These are phyloP conservation scores for Carettochelys insculpta DNA, from an alignment of 2,113 vertebrate species.

Conservation along the genomic window DNA sequence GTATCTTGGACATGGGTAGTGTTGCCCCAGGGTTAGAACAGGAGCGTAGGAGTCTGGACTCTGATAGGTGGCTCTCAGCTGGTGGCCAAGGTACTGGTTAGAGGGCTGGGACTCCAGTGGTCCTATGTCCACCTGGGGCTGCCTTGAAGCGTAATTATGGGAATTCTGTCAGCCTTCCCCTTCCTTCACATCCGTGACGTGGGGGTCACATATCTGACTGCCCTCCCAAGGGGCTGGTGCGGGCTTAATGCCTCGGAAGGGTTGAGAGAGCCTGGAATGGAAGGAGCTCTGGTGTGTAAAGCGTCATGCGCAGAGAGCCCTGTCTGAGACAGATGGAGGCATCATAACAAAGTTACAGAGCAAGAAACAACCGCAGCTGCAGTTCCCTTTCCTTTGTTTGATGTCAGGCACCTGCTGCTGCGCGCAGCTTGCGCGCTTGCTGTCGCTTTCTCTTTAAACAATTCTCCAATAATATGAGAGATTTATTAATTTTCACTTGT, in stretches of 20 bases:
- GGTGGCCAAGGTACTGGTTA: not conserved
- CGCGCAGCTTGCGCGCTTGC: too few relatives aligned
- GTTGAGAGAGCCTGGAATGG: not conserved
- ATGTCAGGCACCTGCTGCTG: not conserved
- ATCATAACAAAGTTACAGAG: not conserved
- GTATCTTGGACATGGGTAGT: not conserved
- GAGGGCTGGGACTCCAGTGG: not conserved
- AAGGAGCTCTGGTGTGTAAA: not conserved
- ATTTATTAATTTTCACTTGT: not conserved
- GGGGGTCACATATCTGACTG: not conserved
- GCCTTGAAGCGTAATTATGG: not conserved
- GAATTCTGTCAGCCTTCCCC: not conserved
- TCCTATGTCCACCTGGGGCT: not conserved
- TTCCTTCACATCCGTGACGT: not conserved
- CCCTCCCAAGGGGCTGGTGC: not conserved
- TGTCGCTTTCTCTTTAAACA: not conserved
- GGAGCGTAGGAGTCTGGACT: not conserved
- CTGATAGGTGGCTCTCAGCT: not conserved
- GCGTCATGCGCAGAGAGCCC: not conserved
- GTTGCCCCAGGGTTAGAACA: not conserved
- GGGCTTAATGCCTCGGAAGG: not conserved
- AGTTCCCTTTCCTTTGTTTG: not conserved
- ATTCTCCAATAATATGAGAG: not conserved
- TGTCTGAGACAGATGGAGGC: not conserved
- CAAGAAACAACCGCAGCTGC: not conserved